Evolutionary conservation across 2,797 vertebrate genomes (phyloP).

Genomic region (Lycodopsis pacificus): DNA sequence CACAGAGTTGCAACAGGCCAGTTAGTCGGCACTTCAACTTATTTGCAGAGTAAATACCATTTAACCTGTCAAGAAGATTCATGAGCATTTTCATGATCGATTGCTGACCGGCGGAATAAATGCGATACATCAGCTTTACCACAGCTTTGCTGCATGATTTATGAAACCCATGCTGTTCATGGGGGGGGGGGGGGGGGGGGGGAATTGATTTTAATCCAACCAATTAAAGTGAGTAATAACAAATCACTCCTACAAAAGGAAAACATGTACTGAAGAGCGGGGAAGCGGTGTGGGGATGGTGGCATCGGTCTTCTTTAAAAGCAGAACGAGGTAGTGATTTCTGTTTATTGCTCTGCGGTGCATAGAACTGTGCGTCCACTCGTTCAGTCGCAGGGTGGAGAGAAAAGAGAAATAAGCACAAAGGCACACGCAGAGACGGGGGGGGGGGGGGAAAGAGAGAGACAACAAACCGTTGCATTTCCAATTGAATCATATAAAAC

Average conservation of each 20-base stretch:
- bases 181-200: constrained; percentile 41
- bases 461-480: constrained; percentile 42
- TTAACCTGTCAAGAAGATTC: constrained; percentile 84
- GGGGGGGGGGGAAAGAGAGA: neutral
- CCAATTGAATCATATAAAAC: constrained; percentile 55
- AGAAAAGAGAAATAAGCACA: constrained; percentile 16
- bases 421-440: neutral
- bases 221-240: constrained; percentile 85
- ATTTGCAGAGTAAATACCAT: constrained; percentile 84
- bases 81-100: constrained; percentile 83
- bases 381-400: neutral
- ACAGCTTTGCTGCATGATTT: constrained; percentile 78
- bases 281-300: constrained; percentile 14
- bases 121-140: constrained; percentile 77
- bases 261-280: constrained; percentile 68
- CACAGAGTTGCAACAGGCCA: constrained; percentile 72
- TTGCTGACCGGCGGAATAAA: constrained; percentile 78
- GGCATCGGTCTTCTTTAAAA: constrained; percentile 41
- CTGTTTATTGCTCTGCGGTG: constrained; percentile 35
- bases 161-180: constrained; percentile 71
- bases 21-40: constrained; percentile 79
- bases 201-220: constrained; percentile 84
- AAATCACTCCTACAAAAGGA: constrained; percentile 79
- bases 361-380: constrained; percentile 30
- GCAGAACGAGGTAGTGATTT: constrained; percentile 19